phyloP scores from a whole-genome alignment of 2,797 vertebrate species.

The Mus caroli region DNA sequence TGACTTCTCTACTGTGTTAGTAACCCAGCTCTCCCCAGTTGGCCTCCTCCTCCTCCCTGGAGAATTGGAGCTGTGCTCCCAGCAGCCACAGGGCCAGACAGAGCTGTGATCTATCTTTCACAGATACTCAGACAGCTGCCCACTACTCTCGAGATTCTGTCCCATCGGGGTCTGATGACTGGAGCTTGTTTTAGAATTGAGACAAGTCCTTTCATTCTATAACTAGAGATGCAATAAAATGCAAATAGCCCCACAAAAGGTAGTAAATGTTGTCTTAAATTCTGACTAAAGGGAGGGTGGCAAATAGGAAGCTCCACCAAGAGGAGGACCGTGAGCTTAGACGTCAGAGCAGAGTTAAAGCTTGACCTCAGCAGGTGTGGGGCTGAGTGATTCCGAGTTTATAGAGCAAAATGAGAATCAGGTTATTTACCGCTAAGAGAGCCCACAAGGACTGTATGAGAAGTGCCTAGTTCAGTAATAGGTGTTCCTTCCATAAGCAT shows the following conservation, averaged over 20 bases:
- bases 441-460: neutral
- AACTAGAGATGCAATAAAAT: slow-evolving; percentile 10
- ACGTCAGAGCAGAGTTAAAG: neutral
- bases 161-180: neutral
- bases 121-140: neutral
- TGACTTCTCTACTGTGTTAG: neutral
- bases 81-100: neutral
- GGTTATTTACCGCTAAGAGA: neutral
- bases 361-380: neutral
- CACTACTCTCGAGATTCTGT: neutral
- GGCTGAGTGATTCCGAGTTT: neutral
- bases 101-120: neutral
- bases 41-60: neutral
- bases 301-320: neutral
- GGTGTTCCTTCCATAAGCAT: neutral
- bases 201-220: neutral
- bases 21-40: neutral
- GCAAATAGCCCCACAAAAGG: neutral
- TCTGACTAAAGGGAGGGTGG: neutral
- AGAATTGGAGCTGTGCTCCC: neutral
- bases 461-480: neutral
- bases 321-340: neutral
- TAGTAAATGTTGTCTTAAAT: neutral
- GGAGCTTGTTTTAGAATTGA: neutral
- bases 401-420: neutral